These are phyloP conservation scores for Agapostemon virescens DNA, from an alignment of 2,888 invertebrate genomes.

Conservation along the genomic window DNA sequence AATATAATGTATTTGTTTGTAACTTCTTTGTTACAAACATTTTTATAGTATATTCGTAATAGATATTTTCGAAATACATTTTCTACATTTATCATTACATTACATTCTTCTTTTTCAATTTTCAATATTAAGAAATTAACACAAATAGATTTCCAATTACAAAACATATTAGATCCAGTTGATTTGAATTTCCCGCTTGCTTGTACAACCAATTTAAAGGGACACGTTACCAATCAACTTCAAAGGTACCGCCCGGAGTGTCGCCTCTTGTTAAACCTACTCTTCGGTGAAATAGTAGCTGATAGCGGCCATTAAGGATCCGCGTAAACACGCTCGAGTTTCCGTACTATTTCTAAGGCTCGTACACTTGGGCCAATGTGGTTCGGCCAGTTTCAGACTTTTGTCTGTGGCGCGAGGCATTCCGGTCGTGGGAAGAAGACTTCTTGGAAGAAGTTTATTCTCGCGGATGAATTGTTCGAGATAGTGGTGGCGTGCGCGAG, in stretches of 20 bases:
- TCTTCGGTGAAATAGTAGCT: background rate
- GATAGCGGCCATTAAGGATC: slow-evolving; percentile 13
- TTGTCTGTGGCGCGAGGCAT: slow-evolving; percentile 67
- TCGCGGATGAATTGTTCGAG: slow-evolving; percentile 63
- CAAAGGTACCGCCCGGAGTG: background rate
- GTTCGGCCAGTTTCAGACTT: slow-evolving; percentile 67
- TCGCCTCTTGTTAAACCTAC: background rate
- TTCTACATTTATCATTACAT: too few species aligned
- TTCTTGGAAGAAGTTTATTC: slow-evolving; percentile 55
- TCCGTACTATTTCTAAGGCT: slow-evolving; percentile 26
- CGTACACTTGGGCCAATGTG: slow-evolving; percentile 40
- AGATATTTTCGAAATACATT: too few species aligned
- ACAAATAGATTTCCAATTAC: too few species aligned
- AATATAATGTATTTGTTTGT: too few species aligned
- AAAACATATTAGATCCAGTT: too few species aligned
- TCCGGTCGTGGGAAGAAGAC: slow-evolving; percentile 51
- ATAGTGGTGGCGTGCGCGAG: slow-evolving; percentile 67
- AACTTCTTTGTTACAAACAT: too few species aligned
- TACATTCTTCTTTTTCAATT: too few species aligned
- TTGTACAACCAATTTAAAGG: too few species aligned
- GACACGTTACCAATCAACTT: background rate
- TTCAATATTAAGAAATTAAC: too few species aligned
- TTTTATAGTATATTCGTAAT: too few species aligned
- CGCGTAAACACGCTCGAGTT: slow-evolving; percentile 27
- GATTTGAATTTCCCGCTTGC: too few species aligned